phyloP scores from a whole-genome alignment of 2,797 vertebrate species.

The Numenius phaeopus region DNA sequence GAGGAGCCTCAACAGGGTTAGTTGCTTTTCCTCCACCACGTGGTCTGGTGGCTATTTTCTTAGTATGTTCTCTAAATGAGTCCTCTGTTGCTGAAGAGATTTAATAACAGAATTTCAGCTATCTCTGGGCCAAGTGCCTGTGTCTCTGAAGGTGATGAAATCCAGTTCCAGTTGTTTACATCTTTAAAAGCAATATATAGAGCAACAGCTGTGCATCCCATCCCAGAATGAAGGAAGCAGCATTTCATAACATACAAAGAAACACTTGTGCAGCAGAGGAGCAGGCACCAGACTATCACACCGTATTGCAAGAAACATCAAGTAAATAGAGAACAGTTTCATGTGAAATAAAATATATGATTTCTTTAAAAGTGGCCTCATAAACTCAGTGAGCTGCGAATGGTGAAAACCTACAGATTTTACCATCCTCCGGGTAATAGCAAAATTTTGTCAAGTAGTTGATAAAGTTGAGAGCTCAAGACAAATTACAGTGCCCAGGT shows the following conservation, averaged over 20 bases:
- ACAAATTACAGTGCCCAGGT: not conserved
- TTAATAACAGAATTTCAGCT: not conserved
- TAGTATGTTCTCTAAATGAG: not conserved
- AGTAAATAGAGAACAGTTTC: not conserved
- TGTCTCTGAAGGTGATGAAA: not conserved
- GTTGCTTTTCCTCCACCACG: not conserved
- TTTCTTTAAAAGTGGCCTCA: not conserved
- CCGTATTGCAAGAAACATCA: not conserved
- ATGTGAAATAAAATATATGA: not conserved
- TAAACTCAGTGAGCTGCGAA: not conserved
- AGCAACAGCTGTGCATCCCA: conserved; percentile 8
- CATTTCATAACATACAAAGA: not conserved
- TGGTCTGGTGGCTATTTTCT: not conserved
- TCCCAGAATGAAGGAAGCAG: not conserved
- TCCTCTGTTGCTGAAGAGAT: not conserved
- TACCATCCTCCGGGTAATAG: not conserved
- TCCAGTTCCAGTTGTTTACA: not conserved
- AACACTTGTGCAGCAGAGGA: not conserved
- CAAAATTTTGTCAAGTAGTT: not conserved
- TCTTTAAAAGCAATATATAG: not conserved
- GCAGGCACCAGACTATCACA: not conserved
- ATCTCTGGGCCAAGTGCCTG: not conserved
- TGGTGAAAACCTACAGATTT: not conserved
- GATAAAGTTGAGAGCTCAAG: not conserved
- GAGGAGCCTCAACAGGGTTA: not conserved